Conservation (phyloP, 2,888 invertebrate species). For the Ectemnius continuus region DNA sequence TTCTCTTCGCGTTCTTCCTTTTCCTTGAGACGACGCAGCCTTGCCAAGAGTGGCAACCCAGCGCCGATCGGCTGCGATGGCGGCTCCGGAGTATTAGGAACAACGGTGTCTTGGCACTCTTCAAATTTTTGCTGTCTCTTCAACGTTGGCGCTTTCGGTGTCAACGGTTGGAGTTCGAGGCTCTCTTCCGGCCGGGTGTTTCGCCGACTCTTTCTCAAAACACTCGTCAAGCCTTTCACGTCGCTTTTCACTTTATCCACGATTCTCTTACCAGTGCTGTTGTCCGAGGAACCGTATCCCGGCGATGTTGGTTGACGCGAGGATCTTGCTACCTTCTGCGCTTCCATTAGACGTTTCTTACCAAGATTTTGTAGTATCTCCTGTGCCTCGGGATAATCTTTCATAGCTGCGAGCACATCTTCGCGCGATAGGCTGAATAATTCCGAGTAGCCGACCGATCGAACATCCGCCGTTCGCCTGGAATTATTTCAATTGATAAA, state of each 20-base stretch:
- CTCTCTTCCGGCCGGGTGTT: slow-evolving; percentile 80
- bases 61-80: slow-evolving; percentile 89
- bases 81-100: slow-evolving; percentile 79
- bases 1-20: slow-evolving; percentile 84
- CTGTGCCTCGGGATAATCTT: slow-evolving; percentile 98
- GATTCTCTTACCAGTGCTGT: slow-evolving; percentile 86
- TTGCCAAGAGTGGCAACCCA: slow-evolving; percentile 88
- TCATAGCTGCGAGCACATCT: slow-evolving; percentile 96
- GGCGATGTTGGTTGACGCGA: slow-evolving; percentile 84
- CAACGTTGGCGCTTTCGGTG: slow-evolving; percentile 74
- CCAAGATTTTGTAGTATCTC: slow-evolving; percentile 94
- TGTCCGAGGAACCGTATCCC: slow-evolving; percentile 82
- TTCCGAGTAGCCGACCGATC: slow-evolving; percentile 97
- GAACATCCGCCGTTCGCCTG: slow-evolving; percentile 96
- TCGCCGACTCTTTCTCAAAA: slow-evolving; percentile 80
- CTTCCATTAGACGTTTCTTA: slow-evolving; percentile 91
- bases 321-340: slow-evolving; percentile 78
- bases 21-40: slow-evolving; percentile 89
- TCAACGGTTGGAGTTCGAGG: slow-evolving; percentile 84
- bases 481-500: not conserved
- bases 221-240: slow-evolving; percentile 86
- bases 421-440: slow-evolving; percentile 95
- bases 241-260: slow-evolving; percentile 91
- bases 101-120: slow-evolving; percentile 70
- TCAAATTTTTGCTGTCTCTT: slow-evolving; percentile 78